These are phyloP conservation scores for Ochlodes sylvanus DNA, from an alignment of 2,888 invertebrate genomes.

Conservation along the genomic window DNA sequence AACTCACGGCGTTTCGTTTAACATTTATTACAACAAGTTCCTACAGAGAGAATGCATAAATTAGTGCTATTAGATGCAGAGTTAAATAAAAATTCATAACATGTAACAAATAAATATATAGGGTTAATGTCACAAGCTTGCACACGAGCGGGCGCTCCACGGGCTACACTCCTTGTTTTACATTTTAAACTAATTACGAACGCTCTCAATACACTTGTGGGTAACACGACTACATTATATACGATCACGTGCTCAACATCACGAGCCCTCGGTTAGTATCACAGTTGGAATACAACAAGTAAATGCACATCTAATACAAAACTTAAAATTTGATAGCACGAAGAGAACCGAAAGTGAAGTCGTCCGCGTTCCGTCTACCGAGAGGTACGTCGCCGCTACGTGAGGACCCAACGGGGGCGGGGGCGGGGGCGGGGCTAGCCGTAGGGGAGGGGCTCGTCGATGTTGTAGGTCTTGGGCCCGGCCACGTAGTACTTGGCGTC, in stretches of 20 bases:
- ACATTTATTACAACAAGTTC: conserved; percentile 42
- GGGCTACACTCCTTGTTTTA: too few species aligned
- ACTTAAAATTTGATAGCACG: neutral
- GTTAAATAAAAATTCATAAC: neutral
- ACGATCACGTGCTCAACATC: neutral
- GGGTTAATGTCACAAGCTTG: neutral
- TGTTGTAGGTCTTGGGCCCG: conserved; percentile 83
- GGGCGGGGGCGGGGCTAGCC: conserved; percentile 42
- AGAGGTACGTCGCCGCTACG: too few species aligned
- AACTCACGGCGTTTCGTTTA: conserved; percentile 34
- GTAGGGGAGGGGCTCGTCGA: conserved; percentile 80
- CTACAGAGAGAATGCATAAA: conserved; percentile 14
- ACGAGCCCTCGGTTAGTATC: neutral
- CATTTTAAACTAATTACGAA: too few species aligned
- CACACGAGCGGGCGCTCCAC: too few species aligned
- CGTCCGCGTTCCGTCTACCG: too few species aligned
- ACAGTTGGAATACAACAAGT: neutral
- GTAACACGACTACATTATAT: too few species aligned
- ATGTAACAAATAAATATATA: neutral
- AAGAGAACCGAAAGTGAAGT: too few species aligned
- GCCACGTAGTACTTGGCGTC: conserved; percentile 64
- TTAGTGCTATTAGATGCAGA: neutral
- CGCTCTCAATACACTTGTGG: too few species aligned
- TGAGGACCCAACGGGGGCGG: neutral
- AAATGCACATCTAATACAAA: neutral